Evolutionary conservation across 2,113 vertebrate genomes (phyloP), one percentile per base, ranked within the genome.

Genomic region (Ciconia maguari): DNA sequence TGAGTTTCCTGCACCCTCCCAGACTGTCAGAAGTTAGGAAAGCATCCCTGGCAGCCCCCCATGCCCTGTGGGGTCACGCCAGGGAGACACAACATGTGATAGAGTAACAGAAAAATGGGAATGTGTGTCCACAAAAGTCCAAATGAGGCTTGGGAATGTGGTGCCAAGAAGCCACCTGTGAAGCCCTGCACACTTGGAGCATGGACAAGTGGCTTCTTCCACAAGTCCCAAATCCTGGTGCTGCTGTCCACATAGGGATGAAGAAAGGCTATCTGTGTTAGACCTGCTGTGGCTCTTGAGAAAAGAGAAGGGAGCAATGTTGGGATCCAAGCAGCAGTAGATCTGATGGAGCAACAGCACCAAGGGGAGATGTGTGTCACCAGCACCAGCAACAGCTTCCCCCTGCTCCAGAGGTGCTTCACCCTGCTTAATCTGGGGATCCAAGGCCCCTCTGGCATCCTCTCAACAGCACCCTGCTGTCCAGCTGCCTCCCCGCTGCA

Each of bases 1-100:
- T 0, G 0, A 58, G 30, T 58, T 80, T 54, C 18, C 30, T 5
- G 2, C n/a, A 29, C 12, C 57, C 15, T 71, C 48, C 18, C 21
- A 64, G 52, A 8, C 4, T 16, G 29, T 2, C n/a, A 64, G 52
- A 18, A 79, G 24, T 52, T n/a, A 26, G 57, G 68, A 83, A 48
- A 17, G 11, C 30, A 51, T 16, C 44, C 27, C 70, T 69, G 65
- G 11, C 25, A 79, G 34, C 11, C 11, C 20, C 19, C 16, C 1
- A 1, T 24, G 22, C 42, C 58, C 18, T 2, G 0, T 4, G 20
- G 30, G 26, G 25, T 36, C 17, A n/a, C 7, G 3, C 5, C 20
- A 22, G 32, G 11, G n/a, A 66, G 15, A 60, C 22, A 44, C 12
- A 10, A 42, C 30, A 52, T 10, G 4, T 32, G 57, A 12, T 48